Evolutionary conservation across 2,888 invertebrate genomes (phyloP).

Genomic region (Lepetodrilus schrolli): DNA sequence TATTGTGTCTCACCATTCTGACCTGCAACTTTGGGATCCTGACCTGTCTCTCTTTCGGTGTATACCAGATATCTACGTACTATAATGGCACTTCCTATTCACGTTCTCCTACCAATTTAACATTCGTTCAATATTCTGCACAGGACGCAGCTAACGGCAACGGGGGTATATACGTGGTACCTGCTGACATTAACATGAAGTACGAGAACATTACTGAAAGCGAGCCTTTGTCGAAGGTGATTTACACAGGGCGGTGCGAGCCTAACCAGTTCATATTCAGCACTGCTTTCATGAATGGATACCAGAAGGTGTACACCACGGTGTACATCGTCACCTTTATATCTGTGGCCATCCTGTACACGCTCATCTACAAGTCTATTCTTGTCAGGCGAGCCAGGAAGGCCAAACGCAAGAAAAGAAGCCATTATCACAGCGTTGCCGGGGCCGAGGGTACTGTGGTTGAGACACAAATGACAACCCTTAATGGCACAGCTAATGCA

Average conservation of each 20-base stretch:
- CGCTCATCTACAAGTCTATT: constrained; percentile 66
- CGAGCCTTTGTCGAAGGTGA: neutral
- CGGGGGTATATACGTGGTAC: neutral
- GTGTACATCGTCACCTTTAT: constrained; percentile 58
- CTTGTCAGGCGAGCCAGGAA: constrained; percentile 50
- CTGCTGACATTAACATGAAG: neutral
- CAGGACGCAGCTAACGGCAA: neutral
- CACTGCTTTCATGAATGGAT: constrained; percentile 43
- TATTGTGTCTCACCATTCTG: constrained; percentile 42
- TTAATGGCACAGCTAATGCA: constrained; percentile 39
- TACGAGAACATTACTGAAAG: neutral
- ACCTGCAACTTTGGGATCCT: constrained; percentile 49
- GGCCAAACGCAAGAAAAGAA: constrained; percentile 42
- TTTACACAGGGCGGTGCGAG: constrained; percentile 44
- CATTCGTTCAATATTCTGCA: neutral
- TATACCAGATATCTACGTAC: constrained; percentile 26
- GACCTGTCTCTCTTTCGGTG: constrained; percentile 35
- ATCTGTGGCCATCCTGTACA: constrained; percentile 62
- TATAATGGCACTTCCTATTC: neutral
- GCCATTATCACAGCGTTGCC: constrained; percentile 36
- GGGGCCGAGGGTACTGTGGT: constrained; percentile 27
- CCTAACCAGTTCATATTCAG: constrained; percentile 45
- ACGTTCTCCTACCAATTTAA: neutral
- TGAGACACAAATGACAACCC: constrained; percentile 43
- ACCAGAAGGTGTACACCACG: constrained; percentile 55